Conservation (phyloP, 1,140 invertebrate genomes). For the Trachymyrmex cornetzi region DNA sequence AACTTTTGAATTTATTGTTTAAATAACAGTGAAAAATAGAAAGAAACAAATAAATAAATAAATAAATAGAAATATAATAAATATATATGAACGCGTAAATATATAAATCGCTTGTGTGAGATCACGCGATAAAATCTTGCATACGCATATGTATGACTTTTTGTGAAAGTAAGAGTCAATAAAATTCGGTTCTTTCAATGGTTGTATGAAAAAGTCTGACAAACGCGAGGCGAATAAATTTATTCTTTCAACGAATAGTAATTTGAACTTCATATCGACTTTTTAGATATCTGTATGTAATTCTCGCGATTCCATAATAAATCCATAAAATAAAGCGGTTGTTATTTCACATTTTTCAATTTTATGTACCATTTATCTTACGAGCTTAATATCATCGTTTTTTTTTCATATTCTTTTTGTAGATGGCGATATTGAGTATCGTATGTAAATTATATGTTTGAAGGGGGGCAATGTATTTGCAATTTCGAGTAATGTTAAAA, state of each 20-base stretch:
- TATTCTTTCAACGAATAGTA: slow-evolving; percentile 23
- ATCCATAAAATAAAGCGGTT: not conserved
- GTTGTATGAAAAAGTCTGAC: slow-evolving; percentile 1
- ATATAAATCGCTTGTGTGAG: no score
- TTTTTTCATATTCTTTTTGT: not conserved
- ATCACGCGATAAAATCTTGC: not conserved
- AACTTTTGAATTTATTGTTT: no score
- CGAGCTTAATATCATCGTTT: not conserved
- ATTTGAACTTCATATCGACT: not conserved
- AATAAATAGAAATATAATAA: no score
- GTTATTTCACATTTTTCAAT: not conserved
- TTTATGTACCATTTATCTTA: not conserved
- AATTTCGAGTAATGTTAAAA: not conserved
- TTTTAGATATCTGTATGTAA: not conserved
- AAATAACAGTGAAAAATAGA: no score
- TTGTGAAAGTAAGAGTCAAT: not conserved
- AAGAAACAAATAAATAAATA: no score
- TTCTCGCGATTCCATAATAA: not conserved
- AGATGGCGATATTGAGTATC: not conserved
- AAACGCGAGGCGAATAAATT: not conserved
- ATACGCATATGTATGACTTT: not conserved
- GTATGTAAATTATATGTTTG: slow-evolving; percentile 4
- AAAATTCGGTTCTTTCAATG: slow-evolving; percentile 37
- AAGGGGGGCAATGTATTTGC: slow-evolving; percentile 2
- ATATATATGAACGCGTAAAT: no score